Base-by-base conservation (phyloP, 1,140 invertebrate species). In the Caenorhabditis briggsae region DNA sequence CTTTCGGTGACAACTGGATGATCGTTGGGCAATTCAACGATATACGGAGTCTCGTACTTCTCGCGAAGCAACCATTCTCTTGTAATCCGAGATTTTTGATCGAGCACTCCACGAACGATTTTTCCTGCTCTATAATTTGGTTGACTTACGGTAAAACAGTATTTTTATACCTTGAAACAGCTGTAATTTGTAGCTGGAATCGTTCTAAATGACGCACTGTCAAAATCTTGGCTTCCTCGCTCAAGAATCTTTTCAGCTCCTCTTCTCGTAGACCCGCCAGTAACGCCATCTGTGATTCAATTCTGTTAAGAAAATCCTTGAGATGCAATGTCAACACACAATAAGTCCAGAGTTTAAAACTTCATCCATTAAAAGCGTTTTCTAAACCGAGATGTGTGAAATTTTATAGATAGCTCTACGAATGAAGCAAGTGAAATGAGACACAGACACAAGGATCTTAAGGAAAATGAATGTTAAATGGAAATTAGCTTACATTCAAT, bases 1-100 rank as follows among this genome's bases (percentile, higher is more conserved):
- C 23, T 5, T 23, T 50, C 46, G 8, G 70, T 50, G n/a, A 53
- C 70, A n/a, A 20, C 70, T 50, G 70, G 46, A 78, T 78, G 70
- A 53, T 78, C 70, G 12, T 14, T n/a, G 2, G 70, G 70, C 20
- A 78, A 53, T 53, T 78, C 70, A 12, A 78, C 70, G 5, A 78
- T 78, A 53, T 78, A 78, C 18, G 70, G 70, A 11, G 70, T 50
- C 25, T 78, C 70, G 20, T 78, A 78, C 18, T 53, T 78, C 14
- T 78, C 70, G 5, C 70, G 70, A 50, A 50, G 18, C 46, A 78
- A 50, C 20, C 50, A 23, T 78, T 78, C 70, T 78, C 70, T 33
- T 14, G 48, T 50, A 0, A 78, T 18, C 23, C 70, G 25, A 20
- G 70, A 78, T 78, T 78, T 78, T 50, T 78, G 70, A 50, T 78